Percentiles rank a stretch among this genome's conserved stretches.
phyloP scores from a whole-genome alignment of 2,113 vertebrate genomes.

The Psophia crepitans region DNA sequence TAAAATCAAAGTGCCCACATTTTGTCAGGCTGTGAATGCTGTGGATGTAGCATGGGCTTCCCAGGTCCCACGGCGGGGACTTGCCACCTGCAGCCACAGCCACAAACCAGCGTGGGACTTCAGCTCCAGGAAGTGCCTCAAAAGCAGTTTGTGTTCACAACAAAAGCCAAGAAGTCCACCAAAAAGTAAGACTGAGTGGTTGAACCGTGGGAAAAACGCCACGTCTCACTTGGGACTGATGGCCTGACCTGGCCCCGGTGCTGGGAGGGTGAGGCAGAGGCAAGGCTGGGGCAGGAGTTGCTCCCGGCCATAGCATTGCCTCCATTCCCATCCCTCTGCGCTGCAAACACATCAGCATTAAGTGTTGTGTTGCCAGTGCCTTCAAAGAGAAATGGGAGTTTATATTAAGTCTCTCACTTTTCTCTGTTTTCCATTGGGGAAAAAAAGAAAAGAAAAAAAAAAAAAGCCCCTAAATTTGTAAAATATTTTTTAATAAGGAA shows the following conservation, averaged over 20 bases:
- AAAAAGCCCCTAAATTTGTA: too few species aligned
- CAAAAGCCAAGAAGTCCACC: neutral
- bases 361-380: neutral
- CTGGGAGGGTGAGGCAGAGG: neutral
- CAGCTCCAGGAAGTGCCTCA: neutral
- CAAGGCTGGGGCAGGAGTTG: neutral
- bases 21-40: neutral
- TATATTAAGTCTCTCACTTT: neutral
- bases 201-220: neutral
- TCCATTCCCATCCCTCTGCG: fast-evolving
- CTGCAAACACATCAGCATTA: fast-evolving
- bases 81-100: fast-evolving
- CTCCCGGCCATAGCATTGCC: too few species aligned
- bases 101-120: neutral
- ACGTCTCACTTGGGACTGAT: fast-evolving
- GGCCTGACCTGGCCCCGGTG: neutral
- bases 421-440: neutral
- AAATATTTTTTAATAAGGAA: too few species aligned
- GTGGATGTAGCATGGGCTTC: neutral
- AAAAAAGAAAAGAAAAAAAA: too few species aligned
- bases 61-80: neutral
- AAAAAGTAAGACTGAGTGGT: neutral
- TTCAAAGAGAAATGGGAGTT: neutral
- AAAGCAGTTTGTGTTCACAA: neutral
- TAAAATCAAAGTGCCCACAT: neutral